Evolutionary conservation across 2,797 vertebrate genomes (phyloP), one percentile per base, ranked within the genome.

Genomic region (Schizopygopsis malacanthus): DNA sequence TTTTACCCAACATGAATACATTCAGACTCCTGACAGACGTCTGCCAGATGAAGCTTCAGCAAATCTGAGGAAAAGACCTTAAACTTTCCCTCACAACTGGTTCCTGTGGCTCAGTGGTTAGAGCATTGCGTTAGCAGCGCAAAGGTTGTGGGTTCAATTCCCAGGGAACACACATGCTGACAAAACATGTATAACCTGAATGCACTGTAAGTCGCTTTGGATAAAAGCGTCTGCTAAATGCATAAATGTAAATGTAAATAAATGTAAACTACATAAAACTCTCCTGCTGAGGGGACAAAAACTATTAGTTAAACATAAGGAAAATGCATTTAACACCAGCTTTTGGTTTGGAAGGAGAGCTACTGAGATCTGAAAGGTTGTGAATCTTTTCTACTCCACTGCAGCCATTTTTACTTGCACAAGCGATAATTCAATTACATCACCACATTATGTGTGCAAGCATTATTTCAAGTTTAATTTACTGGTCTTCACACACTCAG

Each of bases 361-460:
- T 33, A 1, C 72, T 75, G 16, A 52, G 47, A 75, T 52, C 25
- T 20, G 72, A 50, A 33, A 52, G 47, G 9, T 33, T 11, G 16
- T 50, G 16, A 52, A 75, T 75, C 72, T 75, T 15, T 15, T 72
- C 22, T 43, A 20, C 39, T 71, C 22, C 67, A 70, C 67, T 70
- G 63, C 63, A 33, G 9, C 63, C 28, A 16, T 65, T 71, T 71
- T 45, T 15, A 45, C 22, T n/a, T 65, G 2, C 15, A 33, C 28
- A 65, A 65, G 63, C 6, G 15, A 33, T 65, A 71, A 45, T 71
- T 41, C 20, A 43, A n/a, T 43, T n/a, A 25, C 12, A 72, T 72
- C 43, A 50, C 13, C 22, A 18, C 4, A 72, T 43, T 45, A 10
- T 18, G 71, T 50, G 43, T 50, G n/a, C 71, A 18, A 28, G 1